Evolutionary conservation across 2,113 vertebrate species (phyloP).

Genomic region (Mirza zaza): DNA sequence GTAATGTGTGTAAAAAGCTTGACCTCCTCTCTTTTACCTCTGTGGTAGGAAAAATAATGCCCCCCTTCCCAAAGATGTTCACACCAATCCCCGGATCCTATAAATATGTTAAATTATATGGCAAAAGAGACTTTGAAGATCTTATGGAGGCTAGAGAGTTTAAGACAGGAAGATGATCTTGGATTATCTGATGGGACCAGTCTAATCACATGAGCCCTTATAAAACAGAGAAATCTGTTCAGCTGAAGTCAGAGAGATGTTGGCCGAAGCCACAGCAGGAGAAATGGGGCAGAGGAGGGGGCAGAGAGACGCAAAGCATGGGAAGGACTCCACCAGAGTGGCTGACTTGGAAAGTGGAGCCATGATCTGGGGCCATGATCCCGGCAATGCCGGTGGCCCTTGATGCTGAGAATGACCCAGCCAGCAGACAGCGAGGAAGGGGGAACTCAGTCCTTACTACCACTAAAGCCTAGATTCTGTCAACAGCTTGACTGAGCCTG

Average conservation of each 20-base stretch:
- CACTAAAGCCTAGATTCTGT: neutral
- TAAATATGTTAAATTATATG: neutral
- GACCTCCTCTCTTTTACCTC: neutral
- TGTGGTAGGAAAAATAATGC: neutral
- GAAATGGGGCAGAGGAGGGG: neutral
- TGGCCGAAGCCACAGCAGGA: neutral
- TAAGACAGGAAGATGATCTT: neutral
- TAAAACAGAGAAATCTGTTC: neutral
- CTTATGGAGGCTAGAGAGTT: neutral
- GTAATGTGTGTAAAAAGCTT: neutral
- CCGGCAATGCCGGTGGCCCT: neutral
- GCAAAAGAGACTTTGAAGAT: neutral
- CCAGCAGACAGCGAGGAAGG: neutral
- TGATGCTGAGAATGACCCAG: neutral
- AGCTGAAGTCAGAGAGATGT: neutral
- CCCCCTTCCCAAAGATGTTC: neutral
- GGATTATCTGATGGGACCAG: neutral
- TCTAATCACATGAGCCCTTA: neutral
- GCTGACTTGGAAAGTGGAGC: neutral
- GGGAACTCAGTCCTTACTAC: neutral
- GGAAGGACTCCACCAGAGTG: no score
- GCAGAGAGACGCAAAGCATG: neutral
- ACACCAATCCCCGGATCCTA: neutral
- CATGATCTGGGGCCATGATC: neutral
- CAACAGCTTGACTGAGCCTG: neutral